Evolutionary conservation across 2,797 vertebrate species (phyloP).

Genomic region (Miichthys miiuy): DNA sequence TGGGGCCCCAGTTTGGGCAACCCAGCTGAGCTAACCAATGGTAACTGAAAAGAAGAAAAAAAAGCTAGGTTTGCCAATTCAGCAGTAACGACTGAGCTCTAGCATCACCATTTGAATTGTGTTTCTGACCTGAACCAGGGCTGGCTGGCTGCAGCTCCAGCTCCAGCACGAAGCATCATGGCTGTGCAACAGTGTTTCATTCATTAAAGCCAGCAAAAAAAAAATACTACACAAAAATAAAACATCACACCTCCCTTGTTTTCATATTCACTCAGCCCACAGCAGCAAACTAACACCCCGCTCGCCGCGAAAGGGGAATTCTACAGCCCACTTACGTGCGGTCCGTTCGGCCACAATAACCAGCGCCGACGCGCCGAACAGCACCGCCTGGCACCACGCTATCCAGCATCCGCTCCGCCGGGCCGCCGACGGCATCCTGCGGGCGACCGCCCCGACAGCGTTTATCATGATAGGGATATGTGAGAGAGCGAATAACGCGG

Average conservation of each 20-base stretch:
- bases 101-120: conserved; percentile 17
- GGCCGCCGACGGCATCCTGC: conserved; percentile 78
- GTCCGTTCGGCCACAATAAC: conserved; percentile 85
- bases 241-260: background rate
- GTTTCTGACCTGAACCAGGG: conserved; percentile 1
- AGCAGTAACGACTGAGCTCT: background rate
- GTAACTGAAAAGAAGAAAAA: background rate
- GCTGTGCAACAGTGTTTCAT: conserved; percentile 34
- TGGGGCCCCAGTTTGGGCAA: conserved; percentile 4
- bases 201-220: conserved; percentile 1
- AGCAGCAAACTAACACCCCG: background rate
- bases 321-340: conserved; percentile 83
- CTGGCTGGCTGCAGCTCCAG: background rate
- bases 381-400: conserved; percentile 84
- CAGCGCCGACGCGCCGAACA: conserved; percentile 84
- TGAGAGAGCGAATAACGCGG: conserved; percentile 27
- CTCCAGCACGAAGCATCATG: conserved; percentile 36
- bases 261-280: background rate
- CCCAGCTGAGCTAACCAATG: background rate
- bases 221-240: background rate
- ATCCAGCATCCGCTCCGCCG: conserved; percentile 82
- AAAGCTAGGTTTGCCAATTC: conserved; percentile 15
- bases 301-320: background rate
- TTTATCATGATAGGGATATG: conserved; percentile 68
- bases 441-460: conserved; percentile 71